Conservation (phyloP, 2,888 invertebrate genomes). For the Galerucella pusilla region DNA sequence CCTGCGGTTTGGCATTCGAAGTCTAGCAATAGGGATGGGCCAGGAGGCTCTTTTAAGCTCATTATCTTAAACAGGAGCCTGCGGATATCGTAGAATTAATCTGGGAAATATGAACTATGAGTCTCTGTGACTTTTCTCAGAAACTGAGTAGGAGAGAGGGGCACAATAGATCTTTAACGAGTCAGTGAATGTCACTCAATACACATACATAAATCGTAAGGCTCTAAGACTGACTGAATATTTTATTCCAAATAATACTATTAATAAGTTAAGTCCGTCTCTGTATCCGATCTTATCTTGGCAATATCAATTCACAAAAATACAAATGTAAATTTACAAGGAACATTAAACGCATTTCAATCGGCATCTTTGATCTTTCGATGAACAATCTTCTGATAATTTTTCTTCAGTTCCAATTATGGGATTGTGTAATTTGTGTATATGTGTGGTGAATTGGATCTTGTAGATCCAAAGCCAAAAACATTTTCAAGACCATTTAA, state of each 20-base stretch:
- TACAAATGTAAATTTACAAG: constrained; percentile 42
- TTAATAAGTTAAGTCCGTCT: not conserved
- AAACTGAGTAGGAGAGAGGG: too few relatives aligned
- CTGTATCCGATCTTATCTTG: constrained; percentile 35
- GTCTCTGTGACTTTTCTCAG: too few relatives aligned
- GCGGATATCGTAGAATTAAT: too few relatives aligned
- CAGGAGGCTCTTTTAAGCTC: too few relatives aligned
- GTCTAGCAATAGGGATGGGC: too few relatives aligned
- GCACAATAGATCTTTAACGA: too few relatives aligned
- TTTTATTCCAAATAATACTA: not conserved
- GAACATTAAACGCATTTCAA: constrained; percentile 36
- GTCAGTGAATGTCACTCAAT: too few relatives aligned
- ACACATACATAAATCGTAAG: too few relatives aligned
- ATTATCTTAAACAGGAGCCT: too few relatives aligned
- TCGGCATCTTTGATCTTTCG: constrained; percentile 40
- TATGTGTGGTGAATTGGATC: not conserved
- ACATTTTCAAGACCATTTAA: not conserved
- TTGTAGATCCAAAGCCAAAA: not conserved
- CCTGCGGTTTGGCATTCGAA: too few relatives aligned
- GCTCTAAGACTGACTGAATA: too few relatives aligned
- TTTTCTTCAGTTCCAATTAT: constrained; percentile 33
- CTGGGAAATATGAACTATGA: too few relatives aligned
- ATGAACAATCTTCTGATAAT: constrained; percentile 38
- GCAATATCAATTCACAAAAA: constrained; percentile 36
- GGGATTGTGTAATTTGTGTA: constrained; percentile 12